phyloP scores from a whole-genome alignment of 2,113 vertebrate species.

The Urocolius indicus region DNA sequence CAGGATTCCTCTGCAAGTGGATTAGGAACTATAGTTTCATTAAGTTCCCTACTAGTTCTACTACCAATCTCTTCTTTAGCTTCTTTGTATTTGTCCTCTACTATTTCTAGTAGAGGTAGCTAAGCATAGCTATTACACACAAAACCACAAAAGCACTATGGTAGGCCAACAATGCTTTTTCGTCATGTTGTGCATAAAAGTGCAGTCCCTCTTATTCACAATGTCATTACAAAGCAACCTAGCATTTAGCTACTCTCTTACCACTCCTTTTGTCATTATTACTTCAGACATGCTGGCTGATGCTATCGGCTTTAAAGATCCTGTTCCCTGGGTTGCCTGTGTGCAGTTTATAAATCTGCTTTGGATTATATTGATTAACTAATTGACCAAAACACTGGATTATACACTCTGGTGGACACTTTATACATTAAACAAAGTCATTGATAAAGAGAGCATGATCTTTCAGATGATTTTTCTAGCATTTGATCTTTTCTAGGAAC shows the following conservation, averaged over 20 bases:
- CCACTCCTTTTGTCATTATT: conserved; percentile 8
- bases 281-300: conserved; percentile 1
- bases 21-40: conserved; percentile 9
- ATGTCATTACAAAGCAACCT: background rate
- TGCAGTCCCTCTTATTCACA: background rate
- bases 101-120: background rate
- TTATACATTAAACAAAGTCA: conserved; percentile 1
- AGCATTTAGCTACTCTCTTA: conserved; percentile 29
- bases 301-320: conserved; percentile 3
- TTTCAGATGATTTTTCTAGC: background rate
- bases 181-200: background rate
- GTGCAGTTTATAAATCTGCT: conserved; percentile 50
- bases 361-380: conserved; percentile 60
- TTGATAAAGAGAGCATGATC: background rate
- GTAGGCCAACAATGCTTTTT: background rate
- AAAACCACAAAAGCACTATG: background rate
- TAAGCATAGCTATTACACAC: background rate
- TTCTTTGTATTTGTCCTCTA: background rate
- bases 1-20: conserved; percentile 13
- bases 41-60: conserved; percentile 1
- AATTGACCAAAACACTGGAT: conserved; percentile 66
- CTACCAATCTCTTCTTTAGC: background rate
- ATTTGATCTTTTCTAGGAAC: conserved; percentile 27
- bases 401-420: conserved; percentile 58
- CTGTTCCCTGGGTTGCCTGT: background rate